Evolutionary conservation across 2,113 vertebrate genomes (phyloP).

Genomic region (Felis catus): F.catus_Fca126_mat1.0 CM031411.1:6377001-6377500

Average conservation of each 20-base stretch:
- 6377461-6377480: not conserved
- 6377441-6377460: not conserved
- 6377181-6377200: not conserved
- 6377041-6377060: not conserved
- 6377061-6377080: not conserved
- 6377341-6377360: not conserved
- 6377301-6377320: not conserved
- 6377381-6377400: not conserved
- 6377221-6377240: not conserved
- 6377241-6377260: not conserved
- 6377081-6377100: not conserved
- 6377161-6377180: not conserved
- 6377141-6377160: not conserved
- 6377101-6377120: not conserved
- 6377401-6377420: not conserved
- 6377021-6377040: not conserved
- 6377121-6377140: not conserved
- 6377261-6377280: not conserved
- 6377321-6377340: not conserved
- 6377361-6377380: not conserved
- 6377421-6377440: not conserved
- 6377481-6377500: not conserved
- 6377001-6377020: not conserved
- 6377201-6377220: not conserved
- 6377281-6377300: not conserved